Evolutionary conservation across 2,113 vertebrate species (phyloP).

Genomic region (Chauna torquata): DNA sequence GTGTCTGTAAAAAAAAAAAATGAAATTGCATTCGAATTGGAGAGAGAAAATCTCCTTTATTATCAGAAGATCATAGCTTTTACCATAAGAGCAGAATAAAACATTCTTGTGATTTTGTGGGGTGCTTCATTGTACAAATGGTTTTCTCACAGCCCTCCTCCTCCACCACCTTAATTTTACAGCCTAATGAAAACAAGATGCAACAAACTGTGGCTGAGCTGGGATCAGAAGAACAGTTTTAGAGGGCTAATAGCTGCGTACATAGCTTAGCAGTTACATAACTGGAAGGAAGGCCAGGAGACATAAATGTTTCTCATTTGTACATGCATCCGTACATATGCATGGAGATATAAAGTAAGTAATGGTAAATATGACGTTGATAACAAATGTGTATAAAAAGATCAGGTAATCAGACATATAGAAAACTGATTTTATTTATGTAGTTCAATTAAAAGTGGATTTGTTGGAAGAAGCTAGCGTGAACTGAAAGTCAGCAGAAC

Average conservation of each 20-base stretch:
- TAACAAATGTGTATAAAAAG: background rate
- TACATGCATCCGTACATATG: background rate
- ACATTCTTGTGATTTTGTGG: background rate
- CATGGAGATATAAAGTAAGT: background rate
- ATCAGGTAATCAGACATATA: background rate
- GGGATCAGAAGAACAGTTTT: background rate
- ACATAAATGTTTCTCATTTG: background rate
- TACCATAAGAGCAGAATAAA: background rate
- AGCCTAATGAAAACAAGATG: slow-evolving; percentile 34
- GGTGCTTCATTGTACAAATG: background rate
- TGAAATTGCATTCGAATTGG: background rate
- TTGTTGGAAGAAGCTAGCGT: background rate
- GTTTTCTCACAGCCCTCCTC: background rate
- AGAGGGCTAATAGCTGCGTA: background rate
- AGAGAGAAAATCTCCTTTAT: background rate
- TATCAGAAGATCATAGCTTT: background rate
- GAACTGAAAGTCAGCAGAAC: background rate
- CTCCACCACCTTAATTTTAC: background rate
- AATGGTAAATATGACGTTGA: background rate
- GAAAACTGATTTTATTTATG: background rate
- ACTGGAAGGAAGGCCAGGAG: slow-evolving; percentile 8
- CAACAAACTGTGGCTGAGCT: background rate
- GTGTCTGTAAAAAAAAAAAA: background rate
- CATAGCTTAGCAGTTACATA: background rate
- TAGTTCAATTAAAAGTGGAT: background rate